Conservation (phyloP, 2,797 vertebrate genomes). For the Tadarida brasiliensis region DNA sequence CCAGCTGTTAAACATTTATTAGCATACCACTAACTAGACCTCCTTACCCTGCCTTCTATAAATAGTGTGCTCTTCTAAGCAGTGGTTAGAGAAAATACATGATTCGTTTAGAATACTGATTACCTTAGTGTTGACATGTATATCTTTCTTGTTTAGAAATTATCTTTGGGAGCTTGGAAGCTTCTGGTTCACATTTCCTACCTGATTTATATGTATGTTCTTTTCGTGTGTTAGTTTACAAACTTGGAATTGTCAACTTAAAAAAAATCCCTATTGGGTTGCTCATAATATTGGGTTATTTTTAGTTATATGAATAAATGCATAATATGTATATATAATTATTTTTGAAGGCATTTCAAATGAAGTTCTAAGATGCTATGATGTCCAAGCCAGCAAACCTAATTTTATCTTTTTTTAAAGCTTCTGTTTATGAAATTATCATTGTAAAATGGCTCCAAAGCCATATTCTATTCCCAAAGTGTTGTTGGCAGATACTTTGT, state of each 20-base stretch:
- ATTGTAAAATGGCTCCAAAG: constrained; percentile 2
- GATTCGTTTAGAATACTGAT: not conserved
- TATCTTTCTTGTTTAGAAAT: not conserved
- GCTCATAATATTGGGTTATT: not conserved
- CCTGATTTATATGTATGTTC: not conserved
- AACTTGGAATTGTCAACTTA: not conserved
- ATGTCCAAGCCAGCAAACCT: not conserved
- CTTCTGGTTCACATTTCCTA: not conserved
- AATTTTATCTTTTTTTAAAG: not conserved
- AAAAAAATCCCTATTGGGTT: not conserved
- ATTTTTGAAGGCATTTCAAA: constrained; percentile 14
- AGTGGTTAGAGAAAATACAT: not conserved
- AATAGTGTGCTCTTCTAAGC: not conserved
- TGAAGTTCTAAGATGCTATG: not conserved
- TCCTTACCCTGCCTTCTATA: not conserved
- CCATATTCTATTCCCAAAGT: not conserved
- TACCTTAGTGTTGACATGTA: not conserved
- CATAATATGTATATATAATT: not conserved
- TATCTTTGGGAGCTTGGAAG: not conserved
- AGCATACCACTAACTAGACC: not conserved
- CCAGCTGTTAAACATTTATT: not conserved
- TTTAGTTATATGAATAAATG: constrained; percentile 7
- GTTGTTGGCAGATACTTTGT: not conserved
- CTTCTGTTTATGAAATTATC: not conserved
- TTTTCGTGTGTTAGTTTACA: constrained; percentile 24